Evolutionary conservation across 2,797 vertebrate genomes (phyloP), one percentile per base, ranked within the genome.

Genomic region (Micrastur ruficollis): DNA sequence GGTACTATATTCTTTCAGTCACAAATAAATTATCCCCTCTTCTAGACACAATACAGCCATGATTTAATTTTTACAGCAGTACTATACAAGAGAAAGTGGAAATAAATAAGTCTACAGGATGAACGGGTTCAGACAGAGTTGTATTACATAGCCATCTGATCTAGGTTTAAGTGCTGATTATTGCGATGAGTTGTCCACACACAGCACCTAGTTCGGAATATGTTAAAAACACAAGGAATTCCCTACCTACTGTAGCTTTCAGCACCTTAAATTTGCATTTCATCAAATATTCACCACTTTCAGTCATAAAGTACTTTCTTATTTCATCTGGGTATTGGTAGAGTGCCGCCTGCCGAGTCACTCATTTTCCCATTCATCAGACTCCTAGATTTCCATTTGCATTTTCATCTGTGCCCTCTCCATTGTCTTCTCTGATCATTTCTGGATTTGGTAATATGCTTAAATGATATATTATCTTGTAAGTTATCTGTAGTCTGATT

Each of bases 1-100:
- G 26, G 36, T 38, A 70, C 63, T 55, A 14, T n/a, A 27, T 55
- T 65, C 21, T 55, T 84, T 61, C 50, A 50, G 42, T 61, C 84
- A 74, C 58, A 92, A 80, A 71, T 46, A 85, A 92, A 82, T 75
- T 90, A 61, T 44, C 23, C 36, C 31, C 21, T 91, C 47, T 66
- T 89, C 83, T 75, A 74, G 65, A 75, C 16, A 75, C 36, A 88
- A 87, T 38, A 58, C 8, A 78, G 29, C 32, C 53, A 38, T 76
- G 38, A 72, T 89, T 91, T 91, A 78, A 91, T 88, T 91, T 93
- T 86, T 81, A 74, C 73, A 75, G 42, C 49, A 71, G 68, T 61
- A 71, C 44, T 36, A 19, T n/a, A 78, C n/a, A 68, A 66, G 4
- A 81, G 26, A 50, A 95, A 86, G 49, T 26, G 12, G 79, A 93